Evolutionary conservation across 2,888 invertebrate genomes (phyloP), one percentile per base, ranked within the genome.

Genomic region (Plebejus argus): DNA sequence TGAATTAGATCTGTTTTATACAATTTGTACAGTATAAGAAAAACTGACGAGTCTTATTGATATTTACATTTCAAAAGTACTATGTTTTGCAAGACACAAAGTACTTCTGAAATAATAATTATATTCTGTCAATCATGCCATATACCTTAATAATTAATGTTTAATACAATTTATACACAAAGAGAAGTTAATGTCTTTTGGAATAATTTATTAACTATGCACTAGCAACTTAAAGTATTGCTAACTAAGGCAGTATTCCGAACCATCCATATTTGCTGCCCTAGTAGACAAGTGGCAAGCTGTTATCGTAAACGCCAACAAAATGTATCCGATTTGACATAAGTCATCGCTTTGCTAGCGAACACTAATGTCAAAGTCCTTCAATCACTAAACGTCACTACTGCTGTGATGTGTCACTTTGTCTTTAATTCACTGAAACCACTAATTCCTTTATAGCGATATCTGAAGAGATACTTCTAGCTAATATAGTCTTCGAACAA

Each of bases 1-100:
- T 84, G 88, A 84, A 86, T 89, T 86, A 91, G 88, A 91, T 90
- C 89, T 85, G 76, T 83, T 89, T 88, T 89, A 89, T 87, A 91
- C 90, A 91, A 83, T 90, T 89, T 91, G 87, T 92, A 92, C 91
- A 91, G 66, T 66, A 15, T 33, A 66, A 33, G 66, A 33, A 66
- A 28, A 66, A 33, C 33, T 66, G 15, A 66, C 66, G 28, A 66
- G 66, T 66, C 66, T 15, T 33, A 66, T 28, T 66, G 28, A 66
- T 28, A 10, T 71, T 20, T 76, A 61, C 45, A 79, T 82, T 83
- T 81, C 80, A 83, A 81, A 83, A 84, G 88, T 23, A 23, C 12
- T 10, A 28, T 23, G 61, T 28, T 61, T 61, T 1, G 23, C 12
- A 23, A 3, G 1, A 61, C 12, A 23, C 23, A 61, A 12, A 58